A percentile compares a stretch with the other conserved stretches of the same genome.
phyloP scores from a whole-genome alignment of 2,888 invertebrate genomes.

The Dexiosoma caninum region DNA sequence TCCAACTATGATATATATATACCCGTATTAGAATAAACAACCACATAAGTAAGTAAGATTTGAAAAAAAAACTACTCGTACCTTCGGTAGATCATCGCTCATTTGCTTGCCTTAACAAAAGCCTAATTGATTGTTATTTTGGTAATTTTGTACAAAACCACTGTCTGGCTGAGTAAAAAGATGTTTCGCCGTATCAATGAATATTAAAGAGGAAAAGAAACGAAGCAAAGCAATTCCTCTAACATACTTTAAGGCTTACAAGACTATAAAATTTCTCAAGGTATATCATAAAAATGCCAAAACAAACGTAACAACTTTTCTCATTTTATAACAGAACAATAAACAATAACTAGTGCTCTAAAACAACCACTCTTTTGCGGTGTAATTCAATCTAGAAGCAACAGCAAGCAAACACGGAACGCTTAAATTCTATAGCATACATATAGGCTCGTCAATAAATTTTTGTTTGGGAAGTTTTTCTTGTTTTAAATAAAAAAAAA shows the following conservation, averaged over 20 bases:
- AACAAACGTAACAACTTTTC: constrained; percentile 42
- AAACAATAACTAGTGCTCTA: constrained; percentile 18
- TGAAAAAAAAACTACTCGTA: no score
- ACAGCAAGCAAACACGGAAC: constrained; percentile 6
- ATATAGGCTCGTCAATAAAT: constrained; percentile 57
- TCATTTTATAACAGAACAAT: background rate
- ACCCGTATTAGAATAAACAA: no score
- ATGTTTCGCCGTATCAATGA: constrained; percentile 9
- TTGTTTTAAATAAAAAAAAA: background rate
- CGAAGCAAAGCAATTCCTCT: constrained; percentile 3
- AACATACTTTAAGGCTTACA: constrained; percentile 58
- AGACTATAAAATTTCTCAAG: constrained; percentile 46
- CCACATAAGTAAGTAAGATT: no score
- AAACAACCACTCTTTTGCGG: constrained; percentile 62
- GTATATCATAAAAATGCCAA: constrained; percentile 59
- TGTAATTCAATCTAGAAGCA: constrained; percentile 53
- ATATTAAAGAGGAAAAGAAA: constrained; percentile 26
- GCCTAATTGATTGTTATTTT: constrained; percentile 34
- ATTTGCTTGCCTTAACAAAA: background rate
- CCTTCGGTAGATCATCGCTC: background rate
- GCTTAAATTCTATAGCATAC: constrained; percentile 52
- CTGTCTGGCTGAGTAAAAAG: background rate
- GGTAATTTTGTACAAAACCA: background rate
- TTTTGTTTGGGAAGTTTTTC: constrained; percentile 7
- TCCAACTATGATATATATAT: no score